Evolutionary conservation across 2,888 invertebrate genomes (phyloP).

Genomic region (Ophion ventricosus): DNA sequence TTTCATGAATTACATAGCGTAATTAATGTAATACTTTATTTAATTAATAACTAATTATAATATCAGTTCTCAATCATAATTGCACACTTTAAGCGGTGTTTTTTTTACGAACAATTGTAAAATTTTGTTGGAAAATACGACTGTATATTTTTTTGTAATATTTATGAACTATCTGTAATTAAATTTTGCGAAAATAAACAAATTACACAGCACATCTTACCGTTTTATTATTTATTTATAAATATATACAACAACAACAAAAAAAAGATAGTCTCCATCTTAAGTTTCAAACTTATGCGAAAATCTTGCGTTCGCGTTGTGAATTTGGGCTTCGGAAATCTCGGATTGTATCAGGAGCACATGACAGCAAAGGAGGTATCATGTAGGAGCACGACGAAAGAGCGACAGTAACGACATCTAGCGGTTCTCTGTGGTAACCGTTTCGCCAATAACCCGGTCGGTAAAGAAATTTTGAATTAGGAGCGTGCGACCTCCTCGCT

Average conservation of each 20-base stretch:
- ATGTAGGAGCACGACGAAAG: neutral
- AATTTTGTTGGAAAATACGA: neutral
- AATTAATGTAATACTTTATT: neutral
- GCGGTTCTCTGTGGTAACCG: neutral
- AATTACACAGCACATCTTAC: neutral
- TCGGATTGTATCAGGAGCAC: neutral
- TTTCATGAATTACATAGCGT: neutral
- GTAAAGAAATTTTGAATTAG: neutral
- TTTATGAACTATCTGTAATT: neutral
- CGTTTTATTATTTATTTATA: neutral
- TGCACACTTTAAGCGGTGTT: neutral
- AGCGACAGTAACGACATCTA: neutral
- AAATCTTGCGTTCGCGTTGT: neutral
- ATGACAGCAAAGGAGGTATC: neutral
- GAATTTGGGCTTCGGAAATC: neutral
- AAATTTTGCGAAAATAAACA: neutral
- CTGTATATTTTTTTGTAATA: neutral
- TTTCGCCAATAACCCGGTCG: neutral
- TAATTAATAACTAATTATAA: too few relatives aligned
- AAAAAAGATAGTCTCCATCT: neutral
- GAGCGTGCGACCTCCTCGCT: neutral
- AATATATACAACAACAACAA: neutral
- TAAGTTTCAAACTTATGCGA: neutral
- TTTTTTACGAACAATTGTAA: neutral
- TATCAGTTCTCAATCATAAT: too few relatives aligned